Base-by-base conservation (phyloP, 2,113 vertebrate species). In the Corvus moneduloides region DNA sequence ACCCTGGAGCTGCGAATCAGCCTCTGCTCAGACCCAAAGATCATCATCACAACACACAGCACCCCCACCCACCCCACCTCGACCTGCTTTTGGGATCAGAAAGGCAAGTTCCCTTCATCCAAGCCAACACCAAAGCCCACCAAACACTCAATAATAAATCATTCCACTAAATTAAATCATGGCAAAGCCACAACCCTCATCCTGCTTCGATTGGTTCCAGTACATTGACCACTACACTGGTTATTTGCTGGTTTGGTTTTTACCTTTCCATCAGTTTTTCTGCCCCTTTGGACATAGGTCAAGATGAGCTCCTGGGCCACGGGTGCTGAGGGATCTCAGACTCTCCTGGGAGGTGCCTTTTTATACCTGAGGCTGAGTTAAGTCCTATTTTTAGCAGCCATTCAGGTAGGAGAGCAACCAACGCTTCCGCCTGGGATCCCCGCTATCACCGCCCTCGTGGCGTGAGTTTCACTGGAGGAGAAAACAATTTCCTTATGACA, bases 321-420 rank as follows among this genome's bases (percentile, higher is more conserved):
- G 0, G 26, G 76, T 0, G 2, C 76, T 24, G n/a, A 61, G 41
- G 49, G n/a, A 39, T 75, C 20, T 2, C 56, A 8, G 61, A 7
- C 54, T 87, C 90, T 24, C 83, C 56, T 28, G 26, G 64, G 90
- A 93, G 68, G 28, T 67, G 56, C 48, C n/a, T 11, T 13, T 96
- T 82, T 96, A 95, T 92, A 72, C 18, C 41, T 26, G 1, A 20
- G 16, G 10, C 20, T 91, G 92, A 95, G 67, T 48, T 62, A 23
- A 93, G 23, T 39, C 37, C 96, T 97, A 96, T 96, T 97, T 97
- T 94, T 97, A 97, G 83, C 83, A 97, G 67, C 96, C 96, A 96
- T 9, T 94, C 93, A 94, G 89, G 93, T 37, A n/a, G 30, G 48
- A 94, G 91, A 68, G 46, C 3, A 1, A 61, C 49, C 41, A 7